Percentiles rank a stretch among this genome's conserved stretches.
Evolutionary conservation across 2,888 invertebrate genomes (phyloP).

Genomic region (Trachelus iudaicus): DNA sequence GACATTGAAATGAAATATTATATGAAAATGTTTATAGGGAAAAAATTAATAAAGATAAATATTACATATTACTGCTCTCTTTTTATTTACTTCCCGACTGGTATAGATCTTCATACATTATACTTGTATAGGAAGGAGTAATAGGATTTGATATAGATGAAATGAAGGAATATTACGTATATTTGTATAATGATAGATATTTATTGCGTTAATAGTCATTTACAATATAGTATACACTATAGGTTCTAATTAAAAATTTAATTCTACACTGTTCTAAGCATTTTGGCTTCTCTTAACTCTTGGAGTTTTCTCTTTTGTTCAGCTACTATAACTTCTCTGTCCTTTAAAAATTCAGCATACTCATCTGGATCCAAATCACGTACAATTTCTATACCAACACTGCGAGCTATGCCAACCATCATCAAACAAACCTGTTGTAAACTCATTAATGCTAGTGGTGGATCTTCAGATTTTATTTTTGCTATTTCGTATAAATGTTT

Average conservation of each 20-base stretch:
- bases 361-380: constrained; percentile 80
- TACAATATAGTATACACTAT: not conserved
- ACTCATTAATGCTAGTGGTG: constrained; percentile 73
- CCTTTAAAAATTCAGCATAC: constrained; percentile 83
- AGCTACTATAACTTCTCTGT: constrained; percentile 77
- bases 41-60: not conserved
- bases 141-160: not conserved
- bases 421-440: constrained; percentile 82
- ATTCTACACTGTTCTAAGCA: constrained; percentile 80
- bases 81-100: not conserved
- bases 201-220: not conserved
- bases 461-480: constrained; percentile 91
- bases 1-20: not conserved
- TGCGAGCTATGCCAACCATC: constrained; percentile 81
- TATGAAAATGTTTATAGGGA: not conserved
- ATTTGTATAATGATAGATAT: not conserved
- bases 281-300: constrained; percentile 89
- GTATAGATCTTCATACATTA: not conserved
- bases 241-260: not conserved
- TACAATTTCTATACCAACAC: constrained; percentile 89
- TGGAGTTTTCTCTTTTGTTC: constrained; percentile 81
- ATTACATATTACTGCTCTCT: not conserved
- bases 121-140: not conserved
- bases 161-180: not conserved
- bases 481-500: constrained; percentile 99